These are phyloP conservation scores for Chrysopilus asiliformis DNA, from an alignment of 2,888 invertebrate species.

Conservation along the genomic window DNA sequence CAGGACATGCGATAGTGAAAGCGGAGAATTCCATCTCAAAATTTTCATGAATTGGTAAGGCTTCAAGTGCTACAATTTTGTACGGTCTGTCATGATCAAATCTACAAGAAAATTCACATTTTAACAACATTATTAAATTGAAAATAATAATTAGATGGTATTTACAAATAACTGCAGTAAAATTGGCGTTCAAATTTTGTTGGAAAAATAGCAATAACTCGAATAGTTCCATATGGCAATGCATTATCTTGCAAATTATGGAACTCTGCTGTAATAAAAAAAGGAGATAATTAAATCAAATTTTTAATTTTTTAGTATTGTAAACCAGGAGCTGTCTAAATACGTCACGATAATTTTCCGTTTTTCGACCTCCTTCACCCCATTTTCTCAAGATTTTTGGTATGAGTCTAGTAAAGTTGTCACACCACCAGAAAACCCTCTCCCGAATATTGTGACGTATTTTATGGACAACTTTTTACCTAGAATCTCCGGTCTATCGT, in stretches of 20 bases:
- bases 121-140: not conserved
- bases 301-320: not conserved
- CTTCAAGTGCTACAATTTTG: slow-evolving; percentile 26
- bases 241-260: slow-evolving; percentile 13
- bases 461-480: slow-evolving; percentile 14
- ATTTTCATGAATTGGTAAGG: slow-evolving; percentile 36
- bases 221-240: slow-evolving; percentile 21
- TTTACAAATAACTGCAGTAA: slow-evolving; percentile 25
- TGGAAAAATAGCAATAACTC: slow-evolving; percentile 27
- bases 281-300: not conserved
- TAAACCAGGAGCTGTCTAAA: too few relatives aligned
- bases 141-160: not conserved
- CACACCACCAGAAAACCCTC: too few relatives aligned
- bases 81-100: slow-evolving; percentile 24
- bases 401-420: too few relatives aligned
- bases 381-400: too few relatives aligned
- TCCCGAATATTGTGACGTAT: too few relatives aligned
- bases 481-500: slow-evolving; percentile 28
- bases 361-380: too few relatives aligned
- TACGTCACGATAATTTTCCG: too few relatives aligned
- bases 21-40: slow-evolving; percentile 37
- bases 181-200: slow-evolving; percentile 19
- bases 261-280: slow-evolving; percentile 2
- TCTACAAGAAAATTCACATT: slow-evolving; percentile 12
- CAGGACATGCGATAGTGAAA: slow-evolving; percentile 33